Percentiles rank a stretch among this genome's conserved stretches.
phyloP scores from a whole-genome alignment of 2,888 invertebrate genomes.

The Drosophila mimica region DNA sequence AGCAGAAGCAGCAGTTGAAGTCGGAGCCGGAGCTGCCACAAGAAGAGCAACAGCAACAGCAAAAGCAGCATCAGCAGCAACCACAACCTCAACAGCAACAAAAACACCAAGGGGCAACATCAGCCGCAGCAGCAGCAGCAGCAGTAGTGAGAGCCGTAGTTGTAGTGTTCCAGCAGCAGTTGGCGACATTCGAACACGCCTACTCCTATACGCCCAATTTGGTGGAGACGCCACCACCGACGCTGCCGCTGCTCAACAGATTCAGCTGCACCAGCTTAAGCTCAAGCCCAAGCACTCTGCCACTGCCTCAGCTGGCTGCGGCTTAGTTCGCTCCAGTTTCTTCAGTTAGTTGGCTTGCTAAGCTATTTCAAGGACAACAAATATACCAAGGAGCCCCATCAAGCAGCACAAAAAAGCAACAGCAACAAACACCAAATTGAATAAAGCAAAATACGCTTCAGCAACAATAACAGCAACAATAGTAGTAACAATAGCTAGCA shows the following conservation, averaged over 20 bases:
- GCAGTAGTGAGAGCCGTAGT: conserved; percentile 6
- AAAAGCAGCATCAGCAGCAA: conserved; percentile 22
- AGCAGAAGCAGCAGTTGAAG: conserved; percentile 37
- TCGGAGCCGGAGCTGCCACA: conserved; percentile 34
- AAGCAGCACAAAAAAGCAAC: conserved; percentile 17
- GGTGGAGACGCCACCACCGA: conserved; percentile 15
- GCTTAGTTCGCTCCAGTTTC: conserved; percentile 50
- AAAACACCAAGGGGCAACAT: conserved; percentile 42
- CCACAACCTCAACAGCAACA: conserved; percentile 36
- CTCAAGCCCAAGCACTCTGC: conserved; percentile 36
- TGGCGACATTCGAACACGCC: conserved; percentile 26
- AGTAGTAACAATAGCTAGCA: conserved; percentile 40
- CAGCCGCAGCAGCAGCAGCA: conserved; percentile 15
- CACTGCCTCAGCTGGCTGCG: conserved; percentile 58
- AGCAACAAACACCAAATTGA: conserved; percentile 38
- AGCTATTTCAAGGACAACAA: conserved; percentile 34
- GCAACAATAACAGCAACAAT: conserved; percentile 28
- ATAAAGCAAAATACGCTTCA: conserved; percentile 48
- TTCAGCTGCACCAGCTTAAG: conserved; percentile 5
- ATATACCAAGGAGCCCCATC: conserved; percentile 6
- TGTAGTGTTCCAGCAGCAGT: conserved; percentile 13
- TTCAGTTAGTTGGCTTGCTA: conserved; percentile 47
- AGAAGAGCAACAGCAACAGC: conserved; percentile 19
- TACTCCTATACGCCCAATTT: conserved; percentile 34
- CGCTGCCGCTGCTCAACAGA: conserved; percentile 30